phyloP scores from a whole-genome alignment of 2,113 vertebrate genomes.

The Charina bottae region DNA sequence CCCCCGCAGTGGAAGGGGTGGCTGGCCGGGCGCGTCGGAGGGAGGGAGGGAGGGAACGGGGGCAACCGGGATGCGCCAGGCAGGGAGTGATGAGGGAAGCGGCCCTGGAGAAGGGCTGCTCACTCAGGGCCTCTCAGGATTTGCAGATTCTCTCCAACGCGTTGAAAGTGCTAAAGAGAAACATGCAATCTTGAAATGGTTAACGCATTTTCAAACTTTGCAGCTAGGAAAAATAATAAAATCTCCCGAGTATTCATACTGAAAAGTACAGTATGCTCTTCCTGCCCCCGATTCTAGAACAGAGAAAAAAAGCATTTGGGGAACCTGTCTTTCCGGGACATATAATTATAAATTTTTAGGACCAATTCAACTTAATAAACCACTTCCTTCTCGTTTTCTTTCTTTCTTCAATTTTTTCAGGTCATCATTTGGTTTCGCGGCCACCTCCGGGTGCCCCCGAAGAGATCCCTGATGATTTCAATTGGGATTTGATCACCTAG shows the following conservation, averaged over 20 bases:
- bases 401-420: constrained; percentile 54
- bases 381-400: not conserved
- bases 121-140: not conserved
- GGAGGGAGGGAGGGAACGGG: too few relatives aligned
- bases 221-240: not conserved
- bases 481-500: constrained; percentile 86
- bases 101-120: too few relatives aligned
- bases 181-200: not conserved
- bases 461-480: constrained; percentile 82
- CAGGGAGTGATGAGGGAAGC: too few relatives aligned
- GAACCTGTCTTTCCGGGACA: not conserved
- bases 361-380: constrained; percentile 7
- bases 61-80: too few relatives aligned
- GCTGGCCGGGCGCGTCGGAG: too few relatives aligned
- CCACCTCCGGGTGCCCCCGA: constrained; percentile 79
- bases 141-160: not conserved
- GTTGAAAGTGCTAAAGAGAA: not conserved
- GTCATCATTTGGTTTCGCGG: constrained; percentile 78
- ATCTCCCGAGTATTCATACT: too few relatives aligned
- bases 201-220: not conserved
- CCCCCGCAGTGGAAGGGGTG: too few relatives aligned
- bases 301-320: not conserved
- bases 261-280: too few relatives aligned
- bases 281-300: not conserved
- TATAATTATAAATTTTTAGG: not conserved